Evolutionary conservation across 2,888 invertebrate species (phyloP).

Genomic region (Cerastoderma edule): DNA sequence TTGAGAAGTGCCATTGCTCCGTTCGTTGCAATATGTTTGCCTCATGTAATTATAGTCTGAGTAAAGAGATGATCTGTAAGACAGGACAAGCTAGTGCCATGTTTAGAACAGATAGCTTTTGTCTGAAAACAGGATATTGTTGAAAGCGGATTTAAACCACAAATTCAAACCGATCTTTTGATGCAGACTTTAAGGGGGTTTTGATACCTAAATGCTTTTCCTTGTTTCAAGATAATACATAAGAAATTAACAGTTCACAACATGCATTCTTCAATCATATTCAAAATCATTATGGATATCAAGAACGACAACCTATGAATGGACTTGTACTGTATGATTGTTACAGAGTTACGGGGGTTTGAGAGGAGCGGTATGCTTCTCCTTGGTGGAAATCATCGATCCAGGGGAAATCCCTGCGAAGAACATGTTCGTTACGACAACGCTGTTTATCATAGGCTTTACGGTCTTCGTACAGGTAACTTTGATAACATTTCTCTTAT

Average conservation of each 20-base stretch:
- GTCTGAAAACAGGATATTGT: too few relatives aligned
- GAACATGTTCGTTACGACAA: conserved; percentile 92
- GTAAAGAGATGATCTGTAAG: too few relatives aligned
- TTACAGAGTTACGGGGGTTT: conserved; percentile 86
- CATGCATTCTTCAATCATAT: neutral
- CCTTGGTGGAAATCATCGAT: conserved; percentile 85
- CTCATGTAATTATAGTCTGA: too few relatives aligned
- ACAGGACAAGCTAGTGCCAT: too few relatives aligned
- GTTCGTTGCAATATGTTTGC: too few relatives aligned
- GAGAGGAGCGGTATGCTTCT: conserved; percentile 86
- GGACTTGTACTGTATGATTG: too few relatives aligned
- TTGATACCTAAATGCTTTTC: neutral
- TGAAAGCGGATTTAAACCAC: too few relatives aligned
- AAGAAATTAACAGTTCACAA: neutral
- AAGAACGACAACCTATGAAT: too few relatives aligned
- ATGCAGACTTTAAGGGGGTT: neutral
- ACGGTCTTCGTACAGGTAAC: conserved; percentile 96
- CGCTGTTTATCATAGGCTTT: conserved; percentile 98
- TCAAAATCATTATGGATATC: neutral
- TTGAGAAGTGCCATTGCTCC: too few relatives aligned
- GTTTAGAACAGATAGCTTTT: too few relatives aligned
- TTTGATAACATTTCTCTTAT: too few relatives aligned
- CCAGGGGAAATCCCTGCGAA: conserved; percentile 77
- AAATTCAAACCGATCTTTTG: neutral
- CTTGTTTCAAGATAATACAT: neutral